A percentile compares a stretch with the other conserved stretches of the same genome.
These are phyloP conservation scores for Perognathus longimembris DNA, from an alignment of 2,113 vertebrate genomes.

Conservation along the genomic window DNA sequence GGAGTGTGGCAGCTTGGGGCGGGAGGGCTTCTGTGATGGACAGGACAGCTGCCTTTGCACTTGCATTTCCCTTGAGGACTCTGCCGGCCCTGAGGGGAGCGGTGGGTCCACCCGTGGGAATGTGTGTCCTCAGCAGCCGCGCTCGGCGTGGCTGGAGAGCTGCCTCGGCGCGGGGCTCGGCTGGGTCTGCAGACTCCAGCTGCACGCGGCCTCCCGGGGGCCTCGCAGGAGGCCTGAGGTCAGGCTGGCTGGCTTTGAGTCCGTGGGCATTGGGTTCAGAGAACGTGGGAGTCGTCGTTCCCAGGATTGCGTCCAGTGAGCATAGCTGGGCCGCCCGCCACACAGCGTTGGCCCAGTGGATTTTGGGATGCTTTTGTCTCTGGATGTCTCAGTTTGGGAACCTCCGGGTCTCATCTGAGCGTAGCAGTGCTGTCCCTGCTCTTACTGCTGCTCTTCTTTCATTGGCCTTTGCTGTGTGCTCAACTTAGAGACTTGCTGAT, in stretches of 20 bases:
- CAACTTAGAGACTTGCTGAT: not conserved
- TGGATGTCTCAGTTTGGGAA: constrained; percentile 12
- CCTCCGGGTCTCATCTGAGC: not conserved
- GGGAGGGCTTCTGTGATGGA: not conserved
- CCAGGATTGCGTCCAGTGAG: constrained; percentile 31
- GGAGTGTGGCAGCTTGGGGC: not conserved
- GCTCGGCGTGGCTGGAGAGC: not conserved
- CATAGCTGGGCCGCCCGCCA: too few species aligned
- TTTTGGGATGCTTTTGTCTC: constrained; percentile 49
- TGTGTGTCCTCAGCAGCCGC: too few species aligned
- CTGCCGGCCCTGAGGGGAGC: not conserved
- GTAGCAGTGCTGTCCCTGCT: not conserved
- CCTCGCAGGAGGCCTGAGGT: constrained; percentile 68
- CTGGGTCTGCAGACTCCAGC: not conserved
- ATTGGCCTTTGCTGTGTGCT: not conserved
- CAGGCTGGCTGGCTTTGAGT: constrained; percentile 66
- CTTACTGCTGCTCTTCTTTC: not conserved
- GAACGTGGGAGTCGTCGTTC: constrained; percentile 12
- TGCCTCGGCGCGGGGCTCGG: not conserved
- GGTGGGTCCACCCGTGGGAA: not conserved
- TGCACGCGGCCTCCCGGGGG: constrained; percentile 48
- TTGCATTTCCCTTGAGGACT: not conserved
- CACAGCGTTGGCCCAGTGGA: constrained; percentile 6
- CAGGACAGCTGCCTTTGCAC: not conserved
- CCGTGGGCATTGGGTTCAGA: constrained; percentile 54